phyloP scores from a whole-genome alignment of 1,140 invertebrate genomes.

The Musca vetustissima region DNA sequence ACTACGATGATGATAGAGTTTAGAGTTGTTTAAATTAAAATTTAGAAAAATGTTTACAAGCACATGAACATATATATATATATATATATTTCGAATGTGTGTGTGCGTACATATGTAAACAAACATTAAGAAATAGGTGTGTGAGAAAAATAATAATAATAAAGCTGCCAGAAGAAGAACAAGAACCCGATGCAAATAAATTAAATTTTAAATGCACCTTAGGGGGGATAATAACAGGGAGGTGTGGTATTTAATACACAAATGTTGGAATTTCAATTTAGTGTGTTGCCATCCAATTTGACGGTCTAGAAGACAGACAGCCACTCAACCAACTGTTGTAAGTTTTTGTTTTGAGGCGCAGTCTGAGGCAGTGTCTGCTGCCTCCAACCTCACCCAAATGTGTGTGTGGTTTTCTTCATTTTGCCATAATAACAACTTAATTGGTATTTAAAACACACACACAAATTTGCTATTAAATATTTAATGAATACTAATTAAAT shows the following conservation, averaged over 20 bases:
- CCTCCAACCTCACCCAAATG: background rate
- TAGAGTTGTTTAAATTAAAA: slow-evolving; percentile 1
- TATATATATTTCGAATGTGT: background rate
- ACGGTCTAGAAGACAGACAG: no score
- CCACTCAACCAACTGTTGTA: no score
- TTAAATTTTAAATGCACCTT: no score
- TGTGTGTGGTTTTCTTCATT: no score
- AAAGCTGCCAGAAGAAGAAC: no score
- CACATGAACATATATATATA: background rate
- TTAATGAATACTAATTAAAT: slow-evolving; percentile 25
- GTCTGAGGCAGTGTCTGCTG: no score
- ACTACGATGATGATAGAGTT: no score
- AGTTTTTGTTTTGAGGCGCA: no score
- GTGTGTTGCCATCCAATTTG: background rate
- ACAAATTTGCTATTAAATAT: slow-evolving; percentile 15
- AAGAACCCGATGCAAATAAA: no score
- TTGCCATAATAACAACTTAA: slow-evolving; percentile 4
- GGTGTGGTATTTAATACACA: background rate
- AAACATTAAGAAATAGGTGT: no score
- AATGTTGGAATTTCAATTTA: background rate
- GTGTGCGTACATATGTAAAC: background rate
- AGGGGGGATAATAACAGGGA: background rate
- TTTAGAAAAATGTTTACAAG: background rate
- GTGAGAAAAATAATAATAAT: no score
- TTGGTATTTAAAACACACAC: slow-evolving; percentile 11